A percentile compares a stretch with the other conserved stretches of the same genome.
phyloP scores from a whole-genome alignment of 2,113 vertebrate genomes.

The Antigone vipio region DNA sequence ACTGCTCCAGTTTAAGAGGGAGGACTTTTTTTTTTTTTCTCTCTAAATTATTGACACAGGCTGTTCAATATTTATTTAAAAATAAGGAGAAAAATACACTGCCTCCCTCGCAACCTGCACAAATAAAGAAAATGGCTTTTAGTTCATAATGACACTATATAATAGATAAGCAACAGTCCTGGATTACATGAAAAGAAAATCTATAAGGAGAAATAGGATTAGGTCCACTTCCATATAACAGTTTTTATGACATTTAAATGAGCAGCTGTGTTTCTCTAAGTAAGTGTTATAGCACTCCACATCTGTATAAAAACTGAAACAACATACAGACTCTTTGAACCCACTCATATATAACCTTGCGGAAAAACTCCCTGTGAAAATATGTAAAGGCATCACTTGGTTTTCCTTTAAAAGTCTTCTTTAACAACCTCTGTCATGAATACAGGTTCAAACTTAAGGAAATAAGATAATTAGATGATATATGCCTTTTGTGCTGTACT shows the following conservation, averaged over 20 bases:
- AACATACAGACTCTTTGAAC: not conserved
- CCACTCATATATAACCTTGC: not conserved
- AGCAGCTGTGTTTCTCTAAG: not conserved
- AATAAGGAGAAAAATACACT: slow-evolving; percentile 23
- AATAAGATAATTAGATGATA: not conserved
- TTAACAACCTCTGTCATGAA: not conserved
- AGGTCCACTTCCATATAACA: not conserved
- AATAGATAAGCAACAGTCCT: not conserved
- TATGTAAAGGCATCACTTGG: not conserved
- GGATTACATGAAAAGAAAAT: not conserved
- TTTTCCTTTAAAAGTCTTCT: not conserved
- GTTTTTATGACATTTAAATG: not conserved
- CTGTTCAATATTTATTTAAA: slow-evolving; percentile 43
- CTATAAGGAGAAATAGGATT: not conserved
- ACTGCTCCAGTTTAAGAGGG: not conserved
- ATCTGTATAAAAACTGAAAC: not conserved
- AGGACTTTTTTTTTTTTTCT: not conserved
- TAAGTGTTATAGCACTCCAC: not conserved
- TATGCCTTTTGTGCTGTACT: not conserved
- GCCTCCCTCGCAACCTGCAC: not conserved
- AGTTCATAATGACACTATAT: not conserved
- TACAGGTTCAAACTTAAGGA: not conserved
- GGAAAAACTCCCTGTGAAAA: not conserved
- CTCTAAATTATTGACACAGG: slow-evolving; percentile 21
- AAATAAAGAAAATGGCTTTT: slow-evolving; percentile 29